These are phyloP conservation scores for Propithecus perrieri DNA, from an alignment of 2,797 vertebrate genomes.

Conservation along the genomic window DNA sequence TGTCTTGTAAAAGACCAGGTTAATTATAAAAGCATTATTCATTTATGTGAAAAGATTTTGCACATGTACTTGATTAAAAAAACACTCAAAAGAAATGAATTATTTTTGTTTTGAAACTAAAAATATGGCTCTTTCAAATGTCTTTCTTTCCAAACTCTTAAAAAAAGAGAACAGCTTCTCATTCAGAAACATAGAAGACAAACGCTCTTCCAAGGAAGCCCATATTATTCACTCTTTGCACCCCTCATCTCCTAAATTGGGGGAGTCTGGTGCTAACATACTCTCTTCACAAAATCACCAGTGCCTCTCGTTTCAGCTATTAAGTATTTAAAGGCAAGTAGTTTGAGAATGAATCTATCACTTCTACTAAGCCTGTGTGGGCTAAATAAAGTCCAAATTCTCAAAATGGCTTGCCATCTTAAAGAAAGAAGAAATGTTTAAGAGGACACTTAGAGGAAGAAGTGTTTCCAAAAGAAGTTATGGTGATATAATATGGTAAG, in stretches of 20 bases:
- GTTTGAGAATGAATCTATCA: constrained; percentile 37
- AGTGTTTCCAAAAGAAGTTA: constrained; percentile 85
- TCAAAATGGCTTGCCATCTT: constrained; percentile 86
- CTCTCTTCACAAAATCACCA: constrained; percentile 8
- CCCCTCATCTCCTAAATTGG: neutral
- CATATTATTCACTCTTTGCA: neutral
- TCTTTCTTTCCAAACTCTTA: constrained; percentile 43
- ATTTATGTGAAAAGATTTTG: constrained; percentile 21
- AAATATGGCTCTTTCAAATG: constrained; percentile 50
- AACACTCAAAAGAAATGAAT: constrained; percentile 47
- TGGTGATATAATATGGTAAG: constrained; percentile 86
- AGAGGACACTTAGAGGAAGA: constrained; percentile 69
- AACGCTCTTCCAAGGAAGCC: neutral
- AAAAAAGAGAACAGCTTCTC: constrained; percentile 33
- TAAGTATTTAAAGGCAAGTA: constrained; percentile 65
- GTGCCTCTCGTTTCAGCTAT: constrained; percentile 48
- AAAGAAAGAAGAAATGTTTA: constrained; percentile 80
- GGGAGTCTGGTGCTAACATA: constrained; percentile 14
- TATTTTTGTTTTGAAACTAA: constrained; percentile 60
- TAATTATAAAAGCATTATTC: constrained; percentile 41
- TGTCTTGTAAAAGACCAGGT: constrained; percentile 3
- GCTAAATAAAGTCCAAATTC: constrained; percentile 84
- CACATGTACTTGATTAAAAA: neutral
- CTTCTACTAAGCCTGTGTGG: constrained; percentile 73
- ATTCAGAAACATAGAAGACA: constrained; percentile 48